Conservation (phyloP, 2,113 vertebrate species). For the Sapajus apella region DNA sequence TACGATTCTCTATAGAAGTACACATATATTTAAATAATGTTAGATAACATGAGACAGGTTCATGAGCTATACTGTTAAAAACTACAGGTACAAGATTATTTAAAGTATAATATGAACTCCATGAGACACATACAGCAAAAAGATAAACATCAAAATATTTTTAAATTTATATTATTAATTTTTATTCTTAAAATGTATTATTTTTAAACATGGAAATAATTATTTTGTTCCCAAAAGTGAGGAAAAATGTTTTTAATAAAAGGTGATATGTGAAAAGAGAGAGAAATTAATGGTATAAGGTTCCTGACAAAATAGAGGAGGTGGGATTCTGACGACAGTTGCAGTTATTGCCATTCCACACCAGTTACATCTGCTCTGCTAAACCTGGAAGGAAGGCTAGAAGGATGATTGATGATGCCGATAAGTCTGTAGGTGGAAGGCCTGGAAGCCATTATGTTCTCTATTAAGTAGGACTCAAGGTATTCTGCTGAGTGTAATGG, state of each 20-base stretch:
- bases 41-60: not conserved
- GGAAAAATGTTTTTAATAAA: not conserved
- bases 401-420: conserved; percentile 48
- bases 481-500: conserved; percentile 23
- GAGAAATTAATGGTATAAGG: not conserved
- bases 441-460: conserved; percentile 56
- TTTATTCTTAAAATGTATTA: not conserved
- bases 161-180: not conserved
- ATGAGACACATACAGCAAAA: not conserved
- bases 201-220: not conserved
- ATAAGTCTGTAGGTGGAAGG: not conserved
- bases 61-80: not conserved
- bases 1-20: not conserved
- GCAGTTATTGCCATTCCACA: not conserved
- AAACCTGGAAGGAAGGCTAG: not conserved
- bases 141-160: not conserved
- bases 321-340: not conserved
- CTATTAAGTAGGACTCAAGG: conserved; percentile 42
- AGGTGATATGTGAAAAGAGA: not conserved
- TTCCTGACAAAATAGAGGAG: not conserved
- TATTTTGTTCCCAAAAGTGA: not conserved
- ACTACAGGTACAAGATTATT: not conserved
- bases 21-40: not conserved
- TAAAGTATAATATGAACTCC: not conserved
- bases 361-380: not conserved